phyloP scores from a whole-genome alignment of 2,888 invertebrate genomes.

The Autographa pulchrina region DNA sequence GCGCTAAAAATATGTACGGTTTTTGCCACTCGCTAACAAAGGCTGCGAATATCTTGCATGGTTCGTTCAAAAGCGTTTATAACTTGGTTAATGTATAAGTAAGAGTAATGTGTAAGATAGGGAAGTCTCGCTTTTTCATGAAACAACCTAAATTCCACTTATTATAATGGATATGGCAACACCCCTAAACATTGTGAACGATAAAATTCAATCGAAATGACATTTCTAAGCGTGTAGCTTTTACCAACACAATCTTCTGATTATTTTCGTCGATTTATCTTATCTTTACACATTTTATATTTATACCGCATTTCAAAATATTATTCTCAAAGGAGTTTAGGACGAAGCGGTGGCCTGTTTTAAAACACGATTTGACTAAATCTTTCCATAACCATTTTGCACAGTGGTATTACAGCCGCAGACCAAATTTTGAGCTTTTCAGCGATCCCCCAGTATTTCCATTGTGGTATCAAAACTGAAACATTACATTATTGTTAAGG shows the following conservation, averaged over 20 bases:
- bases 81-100: neutral
- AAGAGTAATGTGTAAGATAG: neutral
- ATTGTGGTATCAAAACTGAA: conserved; percentile 7
- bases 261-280: conserved; percentile 4
- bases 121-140: neutral
- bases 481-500: neutral
- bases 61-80: neutral
- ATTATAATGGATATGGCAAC: neutral
- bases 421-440: conserved; percentile 2
- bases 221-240: neutral
- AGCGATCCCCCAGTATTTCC: neutral
- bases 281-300: neutral
- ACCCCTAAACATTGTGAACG: neutral
- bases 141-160: conserved; percentile 3
- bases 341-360: neutral
- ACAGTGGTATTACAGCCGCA: conserved; percentile 4
- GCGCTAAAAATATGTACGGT: neutral
- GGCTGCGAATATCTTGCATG: neutral
- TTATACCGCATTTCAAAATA: neutral
- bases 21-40: neutral
- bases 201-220: conserved; percentile 2
- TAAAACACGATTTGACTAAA: neutral
- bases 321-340: neutral
- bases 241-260: neutral
- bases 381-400: neutral